These are phyloP conservation scores for Coboldia fuscipes DNA, from an alignment of 1,140 invertebrate genomes.

Conservation along the genomic window DNA sequence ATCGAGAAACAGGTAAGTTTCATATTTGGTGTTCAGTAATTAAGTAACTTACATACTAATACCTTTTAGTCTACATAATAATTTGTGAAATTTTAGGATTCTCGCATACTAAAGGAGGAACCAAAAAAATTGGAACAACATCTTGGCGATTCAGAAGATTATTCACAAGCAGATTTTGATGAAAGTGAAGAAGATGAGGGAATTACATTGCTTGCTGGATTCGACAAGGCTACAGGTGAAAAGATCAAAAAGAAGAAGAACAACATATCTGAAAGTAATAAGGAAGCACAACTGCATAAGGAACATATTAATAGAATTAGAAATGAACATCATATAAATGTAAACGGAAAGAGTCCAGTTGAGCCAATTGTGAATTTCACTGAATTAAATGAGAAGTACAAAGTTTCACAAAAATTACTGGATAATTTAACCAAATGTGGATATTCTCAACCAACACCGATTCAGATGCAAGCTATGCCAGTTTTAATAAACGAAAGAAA, in stretches of 20 bases:
- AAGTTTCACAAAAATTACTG: slow-evolving; percentile 35
- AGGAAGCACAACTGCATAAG: too few species aligned
- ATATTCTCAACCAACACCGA: slow-evolving; percentile 66
- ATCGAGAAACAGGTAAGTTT: too few species aligned
- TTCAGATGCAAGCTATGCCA: slow-evolving; percentile 89
- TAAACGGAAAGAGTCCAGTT: slow-evolving; percentile 53
- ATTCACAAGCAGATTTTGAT: too few species aligned
- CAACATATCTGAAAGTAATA: slow-evolving; percentile 11
- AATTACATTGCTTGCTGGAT: too few species aligned
- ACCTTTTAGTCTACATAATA: too few species aligned
- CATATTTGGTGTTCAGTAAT: too few species aligned
- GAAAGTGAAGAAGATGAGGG: slow-evolving; percentile 10
- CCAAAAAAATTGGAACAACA: too few species aligned
- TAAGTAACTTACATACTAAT: too few species aligned
- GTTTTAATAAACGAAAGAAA: slow-evolving; percentile 49
- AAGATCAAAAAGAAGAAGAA: slow-evolving; percentile 16
- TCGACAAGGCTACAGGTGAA: slow-evolving; percentile 8
- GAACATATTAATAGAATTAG: slow-evolving; percentile 51
- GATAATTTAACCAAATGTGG: slow-evolving; percentile 51
- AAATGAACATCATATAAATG: slow-evolving; percentile 54
- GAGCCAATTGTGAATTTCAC: slow-evolving; percentile 50
- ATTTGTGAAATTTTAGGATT: too few species aligned
- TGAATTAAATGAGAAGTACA: slow-evolving; percentile 31
- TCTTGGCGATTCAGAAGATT: too few species aligned
- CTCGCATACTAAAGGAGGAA: too few species aligned